A percentile compares a stretch with the other conserved stretches of the same genome.
These are phyloP conservation scores for Octopus sinensis DNA, from an alignment of 1,140 invertebrate species.

Conservation along the genomic window DNA sequence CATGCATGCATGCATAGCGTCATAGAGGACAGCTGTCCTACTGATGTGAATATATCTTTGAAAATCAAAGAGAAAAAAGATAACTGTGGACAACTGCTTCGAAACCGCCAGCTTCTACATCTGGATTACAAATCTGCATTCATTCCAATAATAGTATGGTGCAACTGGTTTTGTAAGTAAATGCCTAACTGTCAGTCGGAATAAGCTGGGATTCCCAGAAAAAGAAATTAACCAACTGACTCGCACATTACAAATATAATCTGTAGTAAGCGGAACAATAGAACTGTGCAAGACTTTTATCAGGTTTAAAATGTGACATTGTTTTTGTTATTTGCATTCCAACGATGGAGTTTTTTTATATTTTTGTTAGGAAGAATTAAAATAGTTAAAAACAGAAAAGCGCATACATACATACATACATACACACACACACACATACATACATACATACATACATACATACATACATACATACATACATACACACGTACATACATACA, in stretches of 20 bases:
- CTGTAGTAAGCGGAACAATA: not conserved
- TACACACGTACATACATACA: not conserved
- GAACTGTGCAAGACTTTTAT: not conserved
- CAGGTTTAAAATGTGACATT: not conserved
- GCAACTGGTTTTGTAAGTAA: not conserved
- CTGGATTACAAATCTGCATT: not conserved
- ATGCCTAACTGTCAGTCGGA: not conserved
- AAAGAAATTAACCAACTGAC: not conserved
- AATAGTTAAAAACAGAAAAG: not conserved
- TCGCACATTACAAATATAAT: not conserved
- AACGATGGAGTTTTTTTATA: not conserved
- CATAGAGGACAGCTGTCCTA: conserved; percentile 4
- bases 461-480: conserved; percentile 17
- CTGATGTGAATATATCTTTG: not conserved
- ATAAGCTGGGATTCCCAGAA: not conserved
- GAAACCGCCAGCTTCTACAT: not conserved
- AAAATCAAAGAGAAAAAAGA: not conserved
- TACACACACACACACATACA: not conserved
- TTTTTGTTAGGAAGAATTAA: not conserved
- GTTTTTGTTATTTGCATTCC: not conserved
- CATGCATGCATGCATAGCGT: conserved; percentile 25
- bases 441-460: conserved; percentile 15
- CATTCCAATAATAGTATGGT: not conserved
- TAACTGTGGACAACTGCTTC: not conserved
- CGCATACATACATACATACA: conserved; percentile 9